These are phyloP conservation scores for Apodemus sylvaticus DNA, from an alignment of 2,113 vertebrate species.

Conservation along the genomic window DNA sequence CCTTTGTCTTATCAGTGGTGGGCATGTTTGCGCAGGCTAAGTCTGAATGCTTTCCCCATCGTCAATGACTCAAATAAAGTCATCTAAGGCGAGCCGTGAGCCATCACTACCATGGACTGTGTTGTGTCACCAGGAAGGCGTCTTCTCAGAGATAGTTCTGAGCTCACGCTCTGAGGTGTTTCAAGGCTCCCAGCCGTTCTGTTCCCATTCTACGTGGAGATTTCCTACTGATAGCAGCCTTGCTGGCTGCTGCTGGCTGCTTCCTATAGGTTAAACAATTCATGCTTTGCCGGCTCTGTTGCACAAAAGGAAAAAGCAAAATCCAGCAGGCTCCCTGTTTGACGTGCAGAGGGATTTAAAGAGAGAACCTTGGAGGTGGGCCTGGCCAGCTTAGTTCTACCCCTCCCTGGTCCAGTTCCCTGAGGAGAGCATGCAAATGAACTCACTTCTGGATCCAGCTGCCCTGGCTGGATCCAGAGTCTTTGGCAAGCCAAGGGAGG, in stretches of 20 bases:
- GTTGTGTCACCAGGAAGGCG: background rate
- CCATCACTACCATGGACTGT: background rate
- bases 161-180: background rate
- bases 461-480: background rate
- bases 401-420: background rate
- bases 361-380: background rate
- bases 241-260: background rate
- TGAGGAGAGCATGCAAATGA: background rate
- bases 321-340: background rate
- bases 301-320: background rate
- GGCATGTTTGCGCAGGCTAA: background rate
- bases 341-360: background rate
- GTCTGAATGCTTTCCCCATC: background rate
- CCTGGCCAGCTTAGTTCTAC: background rate
- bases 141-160: background rate
- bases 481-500: background rate
- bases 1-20: background rate
- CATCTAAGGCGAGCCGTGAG: background rate
- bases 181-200: background rate
- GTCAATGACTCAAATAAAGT: background rate
- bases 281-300: background rate
- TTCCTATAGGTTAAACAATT: background rate
- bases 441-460: background rate
- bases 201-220: background rate
- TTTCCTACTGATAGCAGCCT: background rate